Conservation (phyloP, 1,140 invertebrate species). For the Micrasema minimum region DNA sequence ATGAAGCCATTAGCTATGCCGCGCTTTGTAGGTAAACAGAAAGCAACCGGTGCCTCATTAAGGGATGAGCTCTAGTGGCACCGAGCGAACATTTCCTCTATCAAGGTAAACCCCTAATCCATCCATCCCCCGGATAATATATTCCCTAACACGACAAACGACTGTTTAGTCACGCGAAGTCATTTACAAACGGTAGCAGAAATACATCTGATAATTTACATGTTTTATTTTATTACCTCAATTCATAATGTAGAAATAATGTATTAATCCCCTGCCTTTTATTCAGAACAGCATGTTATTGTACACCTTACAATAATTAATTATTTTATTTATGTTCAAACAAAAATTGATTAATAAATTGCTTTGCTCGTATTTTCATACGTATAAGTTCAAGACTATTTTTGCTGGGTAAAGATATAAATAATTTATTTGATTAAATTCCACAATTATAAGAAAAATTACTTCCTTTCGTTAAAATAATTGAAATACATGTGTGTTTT, state of each 20-base stretch:
- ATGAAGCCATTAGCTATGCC: slow-evolving; percentile 32
- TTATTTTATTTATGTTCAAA: too few species aligned
- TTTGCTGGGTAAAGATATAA: too few species aligned
- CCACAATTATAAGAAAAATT: too few species aligned
- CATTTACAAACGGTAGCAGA: slow-evolving; percentile 7
- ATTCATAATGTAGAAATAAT: background rate
- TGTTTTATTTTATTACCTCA: slow-evolving; percentile 7
- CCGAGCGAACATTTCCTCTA: slow-evolving; percentile 30
- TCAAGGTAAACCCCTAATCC: slow-evolving; percentile 31
- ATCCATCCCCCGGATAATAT: slow-evolving; percentile 19
- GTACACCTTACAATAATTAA: too few species aligned
- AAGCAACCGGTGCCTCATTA: slow-evolving; percentile 38
- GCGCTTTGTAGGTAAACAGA: slow-evolving; percentile 38
- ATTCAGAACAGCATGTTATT: too few species aligned
- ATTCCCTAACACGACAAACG: slow-evolving; percentile 22
- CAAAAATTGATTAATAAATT: too few species aligned
- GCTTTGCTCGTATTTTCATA: too few species aligned
- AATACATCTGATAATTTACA: background rate
- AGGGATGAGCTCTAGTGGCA: slow-evolving; percentile 28
- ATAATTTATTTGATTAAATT: too few species aligned
- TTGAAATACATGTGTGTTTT: too few species aligned
- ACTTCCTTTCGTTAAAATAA: too few species aligned
- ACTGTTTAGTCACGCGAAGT: slow-evolving; percentile 33
- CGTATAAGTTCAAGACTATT: too few species aligned
- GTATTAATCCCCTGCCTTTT: too few species aligned